Evolutionary conservation across 2,113 vertebrate genomes (phyloP).

Genomic region (Spea bombifrons): DNA sequence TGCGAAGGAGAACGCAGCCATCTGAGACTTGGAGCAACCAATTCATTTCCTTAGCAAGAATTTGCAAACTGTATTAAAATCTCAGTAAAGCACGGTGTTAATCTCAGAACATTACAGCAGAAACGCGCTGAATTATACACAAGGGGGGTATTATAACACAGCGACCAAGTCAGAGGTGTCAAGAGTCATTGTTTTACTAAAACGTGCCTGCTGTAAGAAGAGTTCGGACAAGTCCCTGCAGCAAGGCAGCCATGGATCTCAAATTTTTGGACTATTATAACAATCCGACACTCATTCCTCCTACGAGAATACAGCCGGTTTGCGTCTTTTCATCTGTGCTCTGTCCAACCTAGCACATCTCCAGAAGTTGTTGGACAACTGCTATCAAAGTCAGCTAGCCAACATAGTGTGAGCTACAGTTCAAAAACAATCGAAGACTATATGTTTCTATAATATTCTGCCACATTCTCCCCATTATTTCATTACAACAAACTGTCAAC

Average conservation of each 20-base stretch:
- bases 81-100: not conserved
- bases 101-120: not conserved
- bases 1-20: not conserved
- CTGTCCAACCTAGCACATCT: no score
- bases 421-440: no score
- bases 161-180: not conserved
- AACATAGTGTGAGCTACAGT: no score
- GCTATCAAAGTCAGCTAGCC: no score
- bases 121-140: not conserved
- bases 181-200: not conserved
- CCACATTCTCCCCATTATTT: no score
- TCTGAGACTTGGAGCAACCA: not conserved
- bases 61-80: not conserved
- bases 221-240: not conserved
- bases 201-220: not conserved
- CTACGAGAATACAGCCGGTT: no score
- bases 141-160: not conserved
- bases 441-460: no score
- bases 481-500: no score
- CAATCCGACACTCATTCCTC: no score
- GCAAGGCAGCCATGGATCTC: conserved; percentile 1
- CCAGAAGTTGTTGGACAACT: no score
- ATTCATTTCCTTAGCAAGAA: not conserved
- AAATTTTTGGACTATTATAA: no score
- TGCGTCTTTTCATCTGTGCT: no score